Base-by-base conservation (phyloP, 2,797 vertebrate species). In the Lateolabrax maculatus region DNA sequence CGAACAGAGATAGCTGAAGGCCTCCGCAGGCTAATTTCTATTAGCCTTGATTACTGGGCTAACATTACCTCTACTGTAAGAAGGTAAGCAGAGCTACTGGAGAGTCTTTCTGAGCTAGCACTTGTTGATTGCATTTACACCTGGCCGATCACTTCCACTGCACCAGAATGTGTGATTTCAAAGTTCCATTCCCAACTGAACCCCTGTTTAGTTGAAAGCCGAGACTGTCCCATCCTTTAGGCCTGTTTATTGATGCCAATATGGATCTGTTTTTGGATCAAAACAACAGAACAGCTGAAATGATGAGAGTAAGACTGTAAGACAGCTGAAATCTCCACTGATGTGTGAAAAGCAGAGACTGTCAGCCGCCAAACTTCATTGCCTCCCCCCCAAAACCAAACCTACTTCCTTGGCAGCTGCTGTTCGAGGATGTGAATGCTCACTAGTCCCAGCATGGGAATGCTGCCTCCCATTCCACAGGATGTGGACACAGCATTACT, bases 241-340 rank as follows among this genome's bases (percentile, higher is more conserved):
- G 48, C 64, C 64, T 19, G 51, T 55, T 55, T 21, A 41, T 12
- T 55, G 49, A n/a, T 55, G 65, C 65, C 65, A 68, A 16, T 68
- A 29, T 21, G 25, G 65, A 68, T 68, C 25, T 52, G 25, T 55
- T 55, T 52, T 68, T 68, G 65, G 65, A 68, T 41, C 23, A 23
- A 11, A 39, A 58, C 36, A 37, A 37, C 21, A 53, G 49, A 55
- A n/a, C 37, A 55, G 65, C 37, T 68, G 49, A 55, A 27, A 39
- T 53, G 7, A 41, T 41, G 57, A 5, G 36, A 60, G 57, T 23
- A 58, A 37, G 56, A 60, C 65, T 53, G 65, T 55, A 68, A 71
- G 68, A 34, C 43, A 34, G 53, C 46, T 44, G 16, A 23, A 63
- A 65, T 53, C 41, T 62, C 53, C 55, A 36, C 55, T 58, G 36